These are phyloP conservation scores for Anniella stebbinsi DNA, from an alignment of 2,797 vertebrate species.

Conservation along the genomic window DNA sequence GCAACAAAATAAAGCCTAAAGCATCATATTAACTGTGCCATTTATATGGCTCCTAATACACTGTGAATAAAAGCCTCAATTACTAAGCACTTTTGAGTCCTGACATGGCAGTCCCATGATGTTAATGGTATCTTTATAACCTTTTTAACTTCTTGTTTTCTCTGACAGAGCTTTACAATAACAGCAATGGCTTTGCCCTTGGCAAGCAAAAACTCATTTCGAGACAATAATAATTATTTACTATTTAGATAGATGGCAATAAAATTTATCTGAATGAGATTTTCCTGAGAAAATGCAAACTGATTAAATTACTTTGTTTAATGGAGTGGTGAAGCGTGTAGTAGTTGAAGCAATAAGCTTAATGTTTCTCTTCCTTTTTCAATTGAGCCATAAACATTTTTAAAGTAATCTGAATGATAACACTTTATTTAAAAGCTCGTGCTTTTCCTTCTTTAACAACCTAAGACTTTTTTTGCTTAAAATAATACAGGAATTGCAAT, in stretches of 20 bases:
- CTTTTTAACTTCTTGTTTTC: conserved; percentile 83
- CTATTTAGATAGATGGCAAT: conserved; percentile 86
- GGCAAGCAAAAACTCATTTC: conserved; percentile 86
- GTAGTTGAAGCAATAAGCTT: conserved; percentile 82
- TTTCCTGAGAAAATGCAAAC: conserved; percentile 82
- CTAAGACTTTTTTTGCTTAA: too few species aligned
- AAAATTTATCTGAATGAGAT: conserved; percentile 87
- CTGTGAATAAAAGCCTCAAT: conserved; percentile 79
- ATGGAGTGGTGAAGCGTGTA: conserved; percentile 87
- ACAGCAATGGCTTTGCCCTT: conserved; percentile 80
- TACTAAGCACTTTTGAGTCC: conserved; percentile 80
- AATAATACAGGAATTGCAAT: background rate
- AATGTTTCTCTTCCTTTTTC: conserved; percentile 57
- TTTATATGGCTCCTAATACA: conserved; percentile 78
- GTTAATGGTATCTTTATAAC: conserved; percentile 85
- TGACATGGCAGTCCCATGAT: conserved; percentile 78
- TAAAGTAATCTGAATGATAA: conserved; percentile 25
- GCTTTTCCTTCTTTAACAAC: background rate
- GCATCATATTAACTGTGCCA: conserved; percentile 73
- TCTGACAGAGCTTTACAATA: conserved; percentile 81
- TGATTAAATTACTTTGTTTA: conserved; percentile 89
- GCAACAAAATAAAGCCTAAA: conserved; percentile 77
- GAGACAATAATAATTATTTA: conserved; percentile 85
- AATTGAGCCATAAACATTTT: conserved; percentile 71
- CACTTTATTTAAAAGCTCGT: conserved; percentile 35